phyloP scores from a whole-genome alignment of 2,113 vertebrate genomes.

The Podocnemis expansa region DNA sequence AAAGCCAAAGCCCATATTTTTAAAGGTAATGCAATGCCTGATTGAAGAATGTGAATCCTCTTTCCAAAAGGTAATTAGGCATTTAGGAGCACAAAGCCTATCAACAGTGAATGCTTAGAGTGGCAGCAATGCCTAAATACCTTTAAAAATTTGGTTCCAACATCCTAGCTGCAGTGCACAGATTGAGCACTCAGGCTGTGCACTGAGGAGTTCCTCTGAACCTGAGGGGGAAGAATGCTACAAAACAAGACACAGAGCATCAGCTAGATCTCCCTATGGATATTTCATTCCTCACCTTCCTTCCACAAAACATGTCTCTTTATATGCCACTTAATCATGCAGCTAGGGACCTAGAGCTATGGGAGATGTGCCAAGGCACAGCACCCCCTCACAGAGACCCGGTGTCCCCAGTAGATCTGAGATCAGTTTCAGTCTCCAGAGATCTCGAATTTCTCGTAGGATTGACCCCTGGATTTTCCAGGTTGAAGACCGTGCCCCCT shows the following conservation, averaged over 20 bases:
- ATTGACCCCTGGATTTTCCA: neutral
- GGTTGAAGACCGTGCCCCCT: neutral
- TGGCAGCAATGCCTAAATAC: neutral
- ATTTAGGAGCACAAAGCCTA: neutral
- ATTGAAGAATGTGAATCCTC: neutral
- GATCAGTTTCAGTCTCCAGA: neutral
- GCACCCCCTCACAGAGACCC: neutral
- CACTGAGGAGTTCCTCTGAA: too few species aligned
- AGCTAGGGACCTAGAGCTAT: neutral
- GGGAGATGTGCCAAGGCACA: neutral
- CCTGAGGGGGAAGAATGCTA: neutral
- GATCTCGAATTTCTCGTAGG: neutral
- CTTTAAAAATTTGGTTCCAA: neutral
- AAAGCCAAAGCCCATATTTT: neutral
- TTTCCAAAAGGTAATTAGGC: neutral
- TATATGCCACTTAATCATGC: neutral
- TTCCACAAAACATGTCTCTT: neutral
- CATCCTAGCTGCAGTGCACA: neutral
- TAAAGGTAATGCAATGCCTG: neutral
- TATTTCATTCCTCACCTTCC: neutral
- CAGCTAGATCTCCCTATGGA: neutral
- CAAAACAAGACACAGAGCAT: neutral
- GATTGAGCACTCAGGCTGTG: neutral
- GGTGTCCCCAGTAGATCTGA: neutral
- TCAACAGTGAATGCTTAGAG: neutral